Evolutionary conservation across 1,140 invertebrate genomes (phyloP), one percentile per base, ranked within the genome.

Genomic region (Calephelis nemesis): DNA sequence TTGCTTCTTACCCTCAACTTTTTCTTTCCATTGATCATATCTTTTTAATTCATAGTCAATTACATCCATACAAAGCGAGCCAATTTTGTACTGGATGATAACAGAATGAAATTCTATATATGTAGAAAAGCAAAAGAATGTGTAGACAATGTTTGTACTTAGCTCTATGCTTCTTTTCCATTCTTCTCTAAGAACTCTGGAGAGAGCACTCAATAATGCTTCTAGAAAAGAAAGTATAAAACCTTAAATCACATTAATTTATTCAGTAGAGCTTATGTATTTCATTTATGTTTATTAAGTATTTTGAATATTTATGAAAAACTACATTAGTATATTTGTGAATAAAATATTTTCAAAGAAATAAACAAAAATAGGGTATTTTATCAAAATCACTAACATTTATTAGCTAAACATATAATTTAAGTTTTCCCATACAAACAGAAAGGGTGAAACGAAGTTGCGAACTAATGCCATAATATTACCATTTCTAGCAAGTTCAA

Each of bases 51-150:
- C 98, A 92, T 96, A 97, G 82, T 99, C 98, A 67, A 99, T 95
- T 60, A 99, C 96, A 91, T 98, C 97, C 95, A 99, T 98, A 83
- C 97, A 98, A 19, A 99, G 92, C 0, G 98, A 98, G 8, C 98
- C 98, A 87, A 98, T 97, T 95, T 97, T 87, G 67, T 92, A 93
- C 75, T 85, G 92, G 73, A 93, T 88, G 62, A 99, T 96, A 10
- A 99, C 95, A 48, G 95, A 95, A 89, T 99, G 98, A 92, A 99
- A 99, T 82, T 98, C 95, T 74, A 96, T 96, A 85, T 98, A 99
- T n/a, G 96, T 97, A 10, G 98, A 99, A 88, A 99, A 98, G 85
- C 97, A 99, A 84, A 98, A 98, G 92, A 99, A 99, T 73, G 98
- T 97, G 84, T 98, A 98, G 71, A 99, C 96, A 82, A 99, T 98